A percentile compares a stretch with the other conserved stretches of the same genome.
Evolutionary conservation across 2,888 invertebrate genomes (phyloP).

Genomic region (Pachydiplax longipennis): DNA sequence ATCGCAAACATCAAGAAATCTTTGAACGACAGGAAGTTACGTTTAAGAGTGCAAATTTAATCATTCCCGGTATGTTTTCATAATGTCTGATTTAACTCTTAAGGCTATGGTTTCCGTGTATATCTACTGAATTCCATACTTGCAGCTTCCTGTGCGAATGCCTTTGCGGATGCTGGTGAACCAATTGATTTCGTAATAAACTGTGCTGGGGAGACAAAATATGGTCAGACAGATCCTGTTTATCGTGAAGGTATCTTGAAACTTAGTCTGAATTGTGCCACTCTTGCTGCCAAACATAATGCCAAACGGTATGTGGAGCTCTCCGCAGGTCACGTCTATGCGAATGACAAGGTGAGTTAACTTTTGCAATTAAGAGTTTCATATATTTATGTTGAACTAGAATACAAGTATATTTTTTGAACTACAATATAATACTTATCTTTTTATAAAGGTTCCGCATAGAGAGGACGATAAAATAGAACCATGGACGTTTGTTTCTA

Average conservation of each 20-base stretch:
- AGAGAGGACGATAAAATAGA: constrained; percentile 79
- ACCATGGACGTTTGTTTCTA: constrained; percentile 85
- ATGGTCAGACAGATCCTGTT: constrained; percentile 86
- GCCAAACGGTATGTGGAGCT: constrained; percentile 81
- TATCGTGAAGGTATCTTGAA: constrained; percentile 89
- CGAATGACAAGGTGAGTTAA: constrained; percentile 75
- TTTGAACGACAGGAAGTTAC: constrained; percentile 81
- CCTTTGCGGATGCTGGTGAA: constrained; percentile 68
- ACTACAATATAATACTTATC: constrained; percentile 22
- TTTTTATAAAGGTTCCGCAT: constrained; percentile 65
- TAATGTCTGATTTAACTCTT: not conserved
- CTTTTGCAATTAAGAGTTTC: constrained; percentile 2
- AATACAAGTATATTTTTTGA: not conserved
- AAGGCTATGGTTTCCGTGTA: not conserved
- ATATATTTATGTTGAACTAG: no score
- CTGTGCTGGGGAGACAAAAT: constrained; percentile 90
- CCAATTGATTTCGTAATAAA: constrained; percentile 83
- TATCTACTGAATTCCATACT: constrained; percentile 50
- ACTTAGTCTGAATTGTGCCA: constrained; percentile 83
- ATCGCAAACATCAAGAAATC: constrained; percentile 72
- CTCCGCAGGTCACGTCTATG: constrained; percentile 82
- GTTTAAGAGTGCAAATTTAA: constrained; percentile 91
- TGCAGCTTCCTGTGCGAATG: constrained; percentile 81
- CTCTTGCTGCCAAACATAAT: constrained; percentile 73
- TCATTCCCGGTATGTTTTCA: constrained; percentile 76